These are phyloP conservation scores for Mythimna vitellina DNA, from an alignment of 2,888 invertebrate species.

Conservation along the genomic window DNA sequence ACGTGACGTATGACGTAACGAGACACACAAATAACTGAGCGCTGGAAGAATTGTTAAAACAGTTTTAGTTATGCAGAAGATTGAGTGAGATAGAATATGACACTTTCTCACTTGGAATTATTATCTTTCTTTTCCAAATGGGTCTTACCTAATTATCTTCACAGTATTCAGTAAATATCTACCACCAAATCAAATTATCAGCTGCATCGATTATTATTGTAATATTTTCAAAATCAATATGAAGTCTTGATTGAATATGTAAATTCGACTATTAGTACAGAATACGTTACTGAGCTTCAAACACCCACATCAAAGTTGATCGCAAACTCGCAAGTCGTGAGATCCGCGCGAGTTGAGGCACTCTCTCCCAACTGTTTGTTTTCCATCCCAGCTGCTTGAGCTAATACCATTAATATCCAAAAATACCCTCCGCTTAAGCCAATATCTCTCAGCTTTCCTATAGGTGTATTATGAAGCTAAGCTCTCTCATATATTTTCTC, in stretches of 20 bases:
- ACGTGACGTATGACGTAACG: background rate
- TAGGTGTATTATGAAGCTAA: constrained; percentile 41
- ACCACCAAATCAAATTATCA: background rate
- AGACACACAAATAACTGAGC: background rate
- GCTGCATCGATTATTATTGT: background rate
- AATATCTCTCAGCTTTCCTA: constrained; percentile 38
- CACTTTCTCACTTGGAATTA: no score
- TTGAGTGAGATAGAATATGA: no score
- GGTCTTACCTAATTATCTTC: background rate
- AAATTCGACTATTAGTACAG: background rate
- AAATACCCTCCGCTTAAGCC: constrained; percentile 32
- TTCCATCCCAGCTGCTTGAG: constrained; percentile 54
- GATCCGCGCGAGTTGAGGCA: background rate
- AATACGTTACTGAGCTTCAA: background rate
- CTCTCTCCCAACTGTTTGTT: constrained; percentile 47
- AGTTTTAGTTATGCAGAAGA: background rate
- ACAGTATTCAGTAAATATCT: background rate
- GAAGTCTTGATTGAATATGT: background rate
- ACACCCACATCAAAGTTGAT: constrained; percentile 19
- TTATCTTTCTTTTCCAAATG: background rate
- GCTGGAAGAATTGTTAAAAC: background rate
- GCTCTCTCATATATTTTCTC: constrained; percentile 47
- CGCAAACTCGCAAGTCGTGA: constrained; percentile 5
- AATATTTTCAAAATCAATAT: background rate
- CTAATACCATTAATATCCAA: constrained; percentile 60